These are phyloP conservation scores for Diarsia brunnea DNA, from an alignment of 2,888 invertebrate genomes.

Conservation along the genomic window DNA sequence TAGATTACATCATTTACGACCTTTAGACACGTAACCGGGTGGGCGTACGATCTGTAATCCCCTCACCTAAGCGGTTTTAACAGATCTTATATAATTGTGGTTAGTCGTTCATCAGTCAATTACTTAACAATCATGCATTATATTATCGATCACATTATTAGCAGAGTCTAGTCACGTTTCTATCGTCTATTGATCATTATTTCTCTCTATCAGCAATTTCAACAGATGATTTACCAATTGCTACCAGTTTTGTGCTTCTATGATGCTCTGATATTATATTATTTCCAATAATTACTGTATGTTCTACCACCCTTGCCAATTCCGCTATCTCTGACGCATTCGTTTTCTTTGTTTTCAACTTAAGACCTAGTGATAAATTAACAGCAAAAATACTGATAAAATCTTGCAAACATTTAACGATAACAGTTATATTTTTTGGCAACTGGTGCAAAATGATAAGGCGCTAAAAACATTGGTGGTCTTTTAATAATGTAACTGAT, in stretches of 20 bases:
- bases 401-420: constrained; percentile 36
- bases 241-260: constrained; percentile 22
- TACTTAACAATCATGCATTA: constrained; percentile 9
- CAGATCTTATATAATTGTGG: constrained; percentile 10
- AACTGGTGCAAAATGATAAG: constrained; percentile 51
- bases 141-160: constrained; percentile 32
- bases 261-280: constrained; percentile 16
- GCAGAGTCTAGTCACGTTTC: constrained; percentile 48
- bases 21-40: constrained; percentile 34
- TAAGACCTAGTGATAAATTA: constrained; percentile 38
- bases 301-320: constrained; percentile 28
- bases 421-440: constrained; percentile 34
- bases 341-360: constrained; percentile 51
- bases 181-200: constrained; percentile 34
- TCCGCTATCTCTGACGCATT: constrained; percentile 41
- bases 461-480: constrained; percentile 14
- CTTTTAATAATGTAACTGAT: constrained; percentile 36
- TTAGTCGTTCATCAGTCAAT: constrained; percentile 12
- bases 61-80: constrained; percentile 22
- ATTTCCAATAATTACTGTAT: constrained; percentile 26
- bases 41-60: constrained; percentile 27
- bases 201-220: constrained; percentile 41
- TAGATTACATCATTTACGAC: constrained; percentile 33
- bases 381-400: constrained; percentile 39
- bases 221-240: constrained; percentile 37